phyloP scores from a whole-genome alignment of 2,888 invertebrate genomes.

The Nipponacmea schrenckii region DNA sequence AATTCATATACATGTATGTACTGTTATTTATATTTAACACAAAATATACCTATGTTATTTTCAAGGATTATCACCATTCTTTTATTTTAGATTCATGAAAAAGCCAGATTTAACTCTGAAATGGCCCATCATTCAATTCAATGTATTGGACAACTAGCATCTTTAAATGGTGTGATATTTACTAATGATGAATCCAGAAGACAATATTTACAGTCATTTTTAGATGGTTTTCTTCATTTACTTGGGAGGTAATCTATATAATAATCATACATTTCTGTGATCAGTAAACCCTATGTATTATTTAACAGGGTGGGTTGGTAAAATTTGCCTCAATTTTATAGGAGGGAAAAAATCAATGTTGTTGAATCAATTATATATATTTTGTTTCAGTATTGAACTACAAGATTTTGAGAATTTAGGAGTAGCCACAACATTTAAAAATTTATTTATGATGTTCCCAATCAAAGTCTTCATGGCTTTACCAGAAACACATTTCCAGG shows the following conservation, averaged over 20 bases:
- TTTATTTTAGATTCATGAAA: slow-evolving; percentile 74
- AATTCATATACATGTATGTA: no score
- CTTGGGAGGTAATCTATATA: slow-evolving; percentile 73
- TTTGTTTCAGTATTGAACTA: slow-evolving; percentile 72
- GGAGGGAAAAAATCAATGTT: background rate
- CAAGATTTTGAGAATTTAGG: slow-evolving; percentile 77
- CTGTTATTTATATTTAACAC: no score
- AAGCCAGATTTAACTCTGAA: slow-evolving; percentile 80
- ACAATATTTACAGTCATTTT: slow-evolving; percentile 74
- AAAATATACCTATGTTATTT: no score
- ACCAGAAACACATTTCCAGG: slow-evolving; percentile 69
- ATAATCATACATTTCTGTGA: no score
- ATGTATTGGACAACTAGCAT: slow-evolving; percentile 84
- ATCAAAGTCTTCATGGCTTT: slow-evolving; percentile 70
- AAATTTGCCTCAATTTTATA: background rate
- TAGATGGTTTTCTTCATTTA: slow-evolving; percentile 75
- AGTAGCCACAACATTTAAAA: slow-evolving; percentile 76
- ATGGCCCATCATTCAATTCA: slow-evolving; percentile 82
- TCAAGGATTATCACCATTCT: background rate
- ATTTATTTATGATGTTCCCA: slow-evolving; percentile 74
- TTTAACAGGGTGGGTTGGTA: no score
- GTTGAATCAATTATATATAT: no score
- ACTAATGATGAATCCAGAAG: slow-evolving; percentile 70
- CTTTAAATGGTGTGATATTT: slow-evolving; percentile 75
- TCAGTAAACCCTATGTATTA: no score